phyloP scores from a whole-genome alignment of 2,113 vertebrate species.

The Strix uralensis region DNA sequence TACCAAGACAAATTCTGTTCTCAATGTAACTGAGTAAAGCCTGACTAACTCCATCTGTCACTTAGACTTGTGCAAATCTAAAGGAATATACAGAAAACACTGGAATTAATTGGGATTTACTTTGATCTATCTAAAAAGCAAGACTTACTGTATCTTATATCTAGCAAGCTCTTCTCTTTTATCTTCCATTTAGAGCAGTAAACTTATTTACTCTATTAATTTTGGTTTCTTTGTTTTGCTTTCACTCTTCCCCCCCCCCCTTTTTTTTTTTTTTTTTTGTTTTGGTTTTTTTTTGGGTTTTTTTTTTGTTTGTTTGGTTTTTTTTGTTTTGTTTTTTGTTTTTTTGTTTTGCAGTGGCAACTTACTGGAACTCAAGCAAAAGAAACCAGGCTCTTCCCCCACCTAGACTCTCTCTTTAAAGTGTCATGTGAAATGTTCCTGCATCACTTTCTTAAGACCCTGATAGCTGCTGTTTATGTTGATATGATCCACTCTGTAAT shows the following conservation, averaged over 20 bases:
- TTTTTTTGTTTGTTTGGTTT: neutral
- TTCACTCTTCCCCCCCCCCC: neutral
- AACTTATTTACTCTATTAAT: neutral
- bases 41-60: slow-evolving; percentile 10
- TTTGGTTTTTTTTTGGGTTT: no score
- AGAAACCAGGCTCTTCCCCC: neutral
- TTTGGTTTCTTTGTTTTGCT: neutral
- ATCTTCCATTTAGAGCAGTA: neutral
- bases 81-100: neutral
- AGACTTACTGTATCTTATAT: neutral
- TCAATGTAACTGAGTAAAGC: neutral
- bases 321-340: neutral
- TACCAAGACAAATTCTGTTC: neutral
- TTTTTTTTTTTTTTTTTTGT: no score
- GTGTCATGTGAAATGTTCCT: neutral
- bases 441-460: neutral
- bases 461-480: slow-evolving; percentile 2
- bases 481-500: slow-evolving; percentile 7
- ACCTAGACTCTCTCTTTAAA: neutral
- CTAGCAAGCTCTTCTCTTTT: neutral
- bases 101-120: neutral
- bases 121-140: neutral
- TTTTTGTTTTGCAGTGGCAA: neutral
- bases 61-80: neutral
- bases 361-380: neutral